These are phyloP conservation scores for Plectus sambesii DNA, from an alignment of 1,140 invertebrate genomes.

Conservation along the genomic window DNA sequence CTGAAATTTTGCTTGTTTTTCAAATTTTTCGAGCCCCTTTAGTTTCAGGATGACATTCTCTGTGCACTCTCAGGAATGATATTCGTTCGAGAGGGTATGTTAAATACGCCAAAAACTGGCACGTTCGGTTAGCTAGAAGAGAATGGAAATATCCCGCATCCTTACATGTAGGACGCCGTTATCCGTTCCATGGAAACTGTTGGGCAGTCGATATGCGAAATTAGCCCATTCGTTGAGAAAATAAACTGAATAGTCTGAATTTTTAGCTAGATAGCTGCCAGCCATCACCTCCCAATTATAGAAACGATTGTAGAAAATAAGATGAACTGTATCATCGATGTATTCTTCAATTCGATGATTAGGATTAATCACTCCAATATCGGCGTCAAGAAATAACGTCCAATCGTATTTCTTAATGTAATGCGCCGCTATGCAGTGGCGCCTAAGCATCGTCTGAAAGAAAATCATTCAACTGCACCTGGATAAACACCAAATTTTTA, in stretches of 20 bases:
- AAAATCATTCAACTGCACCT: too few species aligned
- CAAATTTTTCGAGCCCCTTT: too few species aligned
- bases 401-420: conserved; percentile 3
- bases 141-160: too few species aligned
- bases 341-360: conserved; percentile 9
- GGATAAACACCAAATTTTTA: too few species aligned
- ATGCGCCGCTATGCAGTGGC: conserved; percentile 16
- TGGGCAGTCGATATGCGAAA: conserved; percentile 1
- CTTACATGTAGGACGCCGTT: conserved; percentile 7
- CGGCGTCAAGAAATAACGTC: conserved; percentile 20
- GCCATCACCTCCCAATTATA: conserved; percentile 8
- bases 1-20: too few species aligned
- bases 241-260: not conserved
- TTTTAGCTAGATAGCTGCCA: conserved; percentile 2
- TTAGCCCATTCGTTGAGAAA: not conserved
- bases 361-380: conserved; percentile 23
- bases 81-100: too few species aligned
- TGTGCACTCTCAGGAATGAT: too few species aligned
- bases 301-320: conserved; percentile 5
- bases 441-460: conserved; percentile 18
- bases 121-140: too few species aligned
- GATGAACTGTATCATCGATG: conserved; percentile 1
- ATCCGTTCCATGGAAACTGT: conserved; percentile 7
- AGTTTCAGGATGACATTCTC: too few species aligned
- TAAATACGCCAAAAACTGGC: too few species aligned